A percentile compares a stretch with the other conserved stretches of the same genome.
These are phyloP conservation scores for Diorhabda sublineata DNA, from an alignment of 1,140 invertebrate species.

Conservation along the genomic window DNA sequence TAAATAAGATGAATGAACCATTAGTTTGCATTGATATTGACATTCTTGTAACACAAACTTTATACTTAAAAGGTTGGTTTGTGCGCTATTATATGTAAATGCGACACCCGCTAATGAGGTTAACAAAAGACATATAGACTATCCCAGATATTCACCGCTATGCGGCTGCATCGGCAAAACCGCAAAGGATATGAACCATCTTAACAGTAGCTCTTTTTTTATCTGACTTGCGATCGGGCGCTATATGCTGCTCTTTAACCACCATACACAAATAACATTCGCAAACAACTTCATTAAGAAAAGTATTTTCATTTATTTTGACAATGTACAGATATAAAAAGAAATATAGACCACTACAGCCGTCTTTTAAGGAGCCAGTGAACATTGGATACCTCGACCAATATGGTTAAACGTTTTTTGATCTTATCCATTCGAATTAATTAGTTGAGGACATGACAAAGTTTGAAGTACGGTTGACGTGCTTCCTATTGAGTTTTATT, in stretches of 20 bases:
- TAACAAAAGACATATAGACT: slow-evolving; percentile 31
- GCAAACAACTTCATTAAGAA: slow-evolving; percentile 17
- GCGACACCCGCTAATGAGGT: slow-evolving; percentile 46
- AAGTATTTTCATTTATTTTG: slow-evolving; percentile 14
- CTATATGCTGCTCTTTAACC: not conserved
- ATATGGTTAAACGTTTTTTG: too few relatives aligned
- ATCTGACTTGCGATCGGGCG: slow-evolving; percentile 14
- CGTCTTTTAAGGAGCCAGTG: too few relatives aligned
- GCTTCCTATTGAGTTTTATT: too few relatives aligned
- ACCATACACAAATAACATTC: slow-evolving; percentile 5
- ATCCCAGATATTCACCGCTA: slow-evolving; percentile 27
- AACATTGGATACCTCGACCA: too few relatives aligned
- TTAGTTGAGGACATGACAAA: too few relatives aligned
- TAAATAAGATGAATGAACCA: too few relatives aligned
- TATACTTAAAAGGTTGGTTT: slow-evolving; percentile 12
- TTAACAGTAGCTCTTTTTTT: slow-evolving; percentile 17
- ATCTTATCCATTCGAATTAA: too few relatives aligned
- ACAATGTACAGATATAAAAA: slow-evolving; percentile 1
- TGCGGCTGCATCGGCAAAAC: slow-evolving; percentile 3
- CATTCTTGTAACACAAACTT: too few relatives aligned
- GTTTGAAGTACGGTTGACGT: too few relatives aligned
- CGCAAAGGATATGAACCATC: slow-evolving; percentile 12
- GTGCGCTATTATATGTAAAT: slow-evolving; percentile 44
- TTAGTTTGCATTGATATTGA: too few relatives aligned
- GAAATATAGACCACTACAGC: not conserved